Base-by-base conservation (phyloP, 2,888 invertebrate genomes). In the Melangyna quadrimaculata region DNA sequence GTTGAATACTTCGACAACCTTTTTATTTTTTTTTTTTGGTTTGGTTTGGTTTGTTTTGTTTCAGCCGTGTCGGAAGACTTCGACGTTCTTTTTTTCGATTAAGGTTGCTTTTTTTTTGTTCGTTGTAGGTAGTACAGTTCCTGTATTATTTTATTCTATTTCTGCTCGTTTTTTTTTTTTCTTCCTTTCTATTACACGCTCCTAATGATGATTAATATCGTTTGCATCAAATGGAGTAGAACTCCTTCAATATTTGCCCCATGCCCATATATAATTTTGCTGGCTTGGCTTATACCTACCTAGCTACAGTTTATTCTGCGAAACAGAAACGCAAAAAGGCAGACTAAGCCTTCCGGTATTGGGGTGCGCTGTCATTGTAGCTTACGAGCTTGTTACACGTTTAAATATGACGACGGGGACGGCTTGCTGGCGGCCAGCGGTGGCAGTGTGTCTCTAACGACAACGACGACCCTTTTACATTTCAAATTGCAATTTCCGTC, bases 141-240 rank as follows among this genome's bases (percentile, higher is more conserved):
- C 17, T 40, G 2, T 61, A 19, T 35, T 35, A 32, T 32, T 14
- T 35, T 32, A 22, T 37, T 17, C 63, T n/a, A 35, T 10, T 24
- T 22, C 17, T n/a, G 12, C n/a, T n/a, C n/a, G n/a, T n/a, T n/a
- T 7, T n/a, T 24, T 45, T 35, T 48, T 55, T 35, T 55, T 35
- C n/a, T 55, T 48, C 24, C 19, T 24, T 73, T 78, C 45, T 29
- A 43, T 43, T 43, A 17, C 75, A 55, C 65, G 37, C 65, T 70
- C 79, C 61, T 80, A 80, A 84, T 84, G 84, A 84, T 84, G 84
- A 84, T 84, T 80, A 84, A 84, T 84, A 80, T 77, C 75, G 53
- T 72, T 84, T 69, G 67, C 80, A 80, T 80, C 75, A 80, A 84
- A 84, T 84, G 84, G 80, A 84, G 84, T 84, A 84, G 84, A 84